These are phyloP conservation scores for Eurystomus glaucurus DNA, from an alignment of 2,797 vertebrate genomes.

Conservation along the genomic window DNA sequence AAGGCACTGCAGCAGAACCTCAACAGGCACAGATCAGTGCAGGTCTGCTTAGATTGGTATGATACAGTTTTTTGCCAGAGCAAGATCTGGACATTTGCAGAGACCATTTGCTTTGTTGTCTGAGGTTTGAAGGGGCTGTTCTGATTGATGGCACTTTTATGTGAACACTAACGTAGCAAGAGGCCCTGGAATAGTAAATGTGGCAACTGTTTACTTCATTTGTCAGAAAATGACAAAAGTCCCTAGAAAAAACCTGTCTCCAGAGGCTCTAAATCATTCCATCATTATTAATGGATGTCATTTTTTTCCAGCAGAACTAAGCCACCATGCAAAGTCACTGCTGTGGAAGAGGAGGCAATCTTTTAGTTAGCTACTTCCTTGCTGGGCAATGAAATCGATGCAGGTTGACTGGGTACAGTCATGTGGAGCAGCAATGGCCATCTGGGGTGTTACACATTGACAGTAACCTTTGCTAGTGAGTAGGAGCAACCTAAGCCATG, in stretches of 20 bases:
- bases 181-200: not conserved
- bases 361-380: not conserved
- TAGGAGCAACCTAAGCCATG: not conserved
- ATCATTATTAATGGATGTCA: not conserved
- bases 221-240: slow-evolving; percentile 16
- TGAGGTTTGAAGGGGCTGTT: not conserved
- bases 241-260: not conserved
- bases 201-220: not conserved
- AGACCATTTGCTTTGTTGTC: not conserved
- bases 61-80: not conserved
- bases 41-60: not conserved
- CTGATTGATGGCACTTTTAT: not conserved
- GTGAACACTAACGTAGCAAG: not conserved
- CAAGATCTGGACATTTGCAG: not conserved
- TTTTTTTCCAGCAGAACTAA: not conserved
- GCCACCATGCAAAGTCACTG: not conserved
- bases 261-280: not conserved
- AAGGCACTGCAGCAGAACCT: not conserved
- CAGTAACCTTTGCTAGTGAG: not conserved
- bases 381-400: not conserved
- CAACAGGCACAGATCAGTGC: not conserved
- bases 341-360: not conserved
- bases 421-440: not conserved
- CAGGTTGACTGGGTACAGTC: not conserved
- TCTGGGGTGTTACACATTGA: not conserved